phyloP scores from a whole-genome alignment of 2,888 invertebrate species.

The Trichogramma evanescens region DNA sequence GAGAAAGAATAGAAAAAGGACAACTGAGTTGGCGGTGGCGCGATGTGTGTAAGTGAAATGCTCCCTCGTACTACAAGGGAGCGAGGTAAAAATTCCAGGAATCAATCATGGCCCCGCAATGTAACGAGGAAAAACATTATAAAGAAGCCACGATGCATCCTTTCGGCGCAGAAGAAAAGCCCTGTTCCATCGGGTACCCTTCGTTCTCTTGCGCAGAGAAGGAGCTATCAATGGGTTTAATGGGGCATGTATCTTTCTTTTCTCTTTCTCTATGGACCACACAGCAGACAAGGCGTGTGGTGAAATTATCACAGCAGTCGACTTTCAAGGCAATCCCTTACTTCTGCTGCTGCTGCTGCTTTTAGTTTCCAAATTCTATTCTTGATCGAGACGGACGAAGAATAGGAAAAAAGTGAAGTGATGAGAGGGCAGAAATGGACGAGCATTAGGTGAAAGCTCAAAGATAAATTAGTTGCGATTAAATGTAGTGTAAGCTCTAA shows the following conservation, averaged over 20 bases:
- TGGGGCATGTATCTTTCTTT: slow-evolving; percentile 4
- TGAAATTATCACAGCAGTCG: too few species aligned
- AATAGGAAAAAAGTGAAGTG: not conserved
- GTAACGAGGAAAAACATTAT: not conserved
- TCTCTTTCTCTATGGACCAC: not conserved
- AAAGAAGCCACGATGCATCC: not conserved
- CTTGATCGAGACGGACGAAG: not conserved
- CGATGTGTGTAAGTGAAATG: too few species aligned
- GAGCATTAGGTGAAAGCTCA: not conserved
- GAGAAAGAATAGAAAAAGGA: too few species aligned
- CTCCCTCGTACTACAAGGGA: too few species aligned
- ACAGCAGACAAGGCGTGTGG: not conserved
- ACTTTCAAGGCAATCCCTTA: too few species aligned
- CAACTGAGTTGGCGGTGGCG: too few species aligned
- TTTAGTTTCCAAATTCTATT: not conserved
- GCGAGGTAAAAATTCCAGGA: not conserved
- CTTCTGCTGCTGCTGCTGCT: too few species aligned
- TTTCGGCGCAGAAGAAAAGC: not conserved
- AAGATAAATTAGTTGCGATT: slow-evolving; percentile 3
- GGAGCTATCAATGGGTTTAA: slow-evolving; percentile 8
- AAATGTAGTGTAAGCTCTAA: slow-evolving; percentile 1
- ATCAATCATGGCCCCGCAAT: not conserved
- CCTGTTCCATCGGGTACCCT: not conserved
- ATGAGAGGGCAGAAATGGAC: slow-evolving; percentile 8
- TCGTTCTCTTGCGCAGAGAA: not conserved